phyloP scores from a whole-genome alignment of 2,888 invertebrate genomes.

The Noctuana brunneofusca region DNA sequence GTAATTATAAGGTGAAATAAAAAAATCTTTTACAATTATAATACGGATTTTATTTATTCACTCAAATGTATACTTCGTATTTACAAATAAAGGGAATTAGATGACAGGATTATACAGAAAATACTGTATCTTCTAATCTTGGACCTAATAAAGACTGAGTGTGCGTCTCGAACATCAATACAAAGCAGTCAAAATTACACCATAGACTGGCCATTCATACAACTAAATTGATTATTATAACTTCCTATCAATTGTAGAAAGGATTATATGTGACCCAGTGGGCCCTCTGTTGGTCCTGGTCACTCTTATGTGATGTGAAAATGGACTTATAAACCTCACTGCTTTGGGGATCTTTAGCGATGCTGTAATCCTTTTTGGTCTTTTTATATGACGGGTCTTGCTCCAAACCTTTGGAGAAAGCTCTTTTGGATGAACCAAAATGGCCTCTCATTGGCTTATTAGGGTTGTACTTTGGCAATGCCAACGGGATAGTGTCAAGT shows the following conservation, averaged over 20 bases:
- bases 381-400: conserved; percentile 89
- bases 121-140: too few species aligned
- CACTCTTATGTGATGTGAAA: conserved; percentile 95
- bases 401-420: conserved; percentile 62
- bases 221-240: too few species aligned
- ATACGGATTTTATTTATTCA: not conserved
- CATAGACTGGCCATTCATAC: too few species aligned
- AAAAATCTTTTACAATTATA: not conserved
- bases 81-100: not conserved
- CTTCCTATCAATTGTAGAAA: conserved; percentile 87
- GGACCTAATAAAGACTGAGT: too few species aligned
- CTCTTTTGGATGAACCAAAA: conserved; percentile 72
- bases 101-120: too few species aligned
- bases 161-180: too few species aligned
- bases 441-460: conserved; percentile 70
- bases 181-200: too few species aligned
- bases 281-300: conserved; percentile 92
- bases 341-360: conserved; percentile 94
- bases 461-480: conserved; percentile 72
- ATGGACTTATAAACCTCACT: conserved; percentile 96
- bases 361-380: conserved; percentile 90
- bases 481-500: conserved; percentile 72
- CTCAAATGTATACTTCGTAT: not conserved
- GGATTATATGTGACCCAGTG: conserved; percentile 99
- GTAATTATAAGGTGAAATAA: conserved; percentile 26